Percentiles rank a stretch among this genome's conserved stretches.
phyloP scores from a whole-genome alignment of 1,140 invertebrate species.

The Leptopilina clavipes region DNA sequence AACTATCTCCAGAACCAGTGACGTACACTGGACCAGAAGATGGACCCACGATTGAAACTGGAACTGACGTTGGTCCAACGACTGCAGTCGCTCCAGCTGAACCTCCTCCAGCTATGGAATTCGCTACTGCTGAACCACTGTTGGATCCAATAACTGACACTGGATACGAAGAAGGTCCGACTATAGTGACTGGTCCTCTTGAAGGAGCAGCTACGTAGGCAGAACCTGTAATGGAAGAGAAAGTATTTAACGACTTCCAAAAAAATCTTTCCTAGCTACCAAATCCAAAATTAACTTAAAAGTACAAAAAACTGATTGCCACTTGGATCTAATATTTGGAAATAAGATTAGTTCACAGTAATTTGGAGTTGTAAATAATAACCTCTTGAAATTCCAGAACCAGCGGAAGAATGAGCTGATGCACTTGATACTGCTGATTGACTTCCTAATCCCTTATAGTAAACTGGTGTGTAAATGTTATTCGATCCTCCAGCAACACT shows the following conservation, averaged over 20 bases:
- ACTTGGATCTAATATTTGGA: too few species aligned
- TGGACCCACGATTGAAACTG: conserved; percentile 26
- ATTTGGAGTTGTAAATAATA: too few species aligned
- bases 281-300: too few species aligned
- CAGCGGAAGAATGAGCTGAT: conserved; percentile 8
- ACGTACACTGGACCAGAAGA: conserved; percentile 36
- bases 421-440: conserved; percentile 13
- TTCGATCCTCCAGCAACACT: conserved; percentile 40
- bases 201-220: conserved; percentile 53
- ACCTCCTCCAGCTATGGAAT: conserved; percentile 34
- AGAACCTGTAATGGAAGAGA: conserved; percentile 22
- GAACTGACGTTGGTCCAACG: conserved; percentile 35
- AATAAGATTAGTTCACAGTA: too few species aligned
- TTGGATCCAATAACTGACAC: conserved; percentile 43
- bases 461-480: neutral
- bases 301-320: too few species aligned
- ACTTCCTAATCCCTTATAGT: conserved; percentile 5
- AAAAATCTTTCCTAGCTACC: too few species aligned
- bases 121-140: conserved; percentile 15
- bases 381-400: neutral
- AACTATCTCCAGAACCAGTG: conserved; percentile 22
- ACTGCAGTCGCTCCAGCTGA: conserved; percentile 43
- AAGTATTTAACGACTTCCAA: neutral
- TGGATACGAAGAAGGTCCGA: conserved; percentile 41
- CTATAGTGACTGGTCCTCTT: conserved; percentile 42